Evolutionary conservation across 1,140 invertebrate genomes (phyloP).

Genomic region (Nephotettix cincticeps): DNA sequence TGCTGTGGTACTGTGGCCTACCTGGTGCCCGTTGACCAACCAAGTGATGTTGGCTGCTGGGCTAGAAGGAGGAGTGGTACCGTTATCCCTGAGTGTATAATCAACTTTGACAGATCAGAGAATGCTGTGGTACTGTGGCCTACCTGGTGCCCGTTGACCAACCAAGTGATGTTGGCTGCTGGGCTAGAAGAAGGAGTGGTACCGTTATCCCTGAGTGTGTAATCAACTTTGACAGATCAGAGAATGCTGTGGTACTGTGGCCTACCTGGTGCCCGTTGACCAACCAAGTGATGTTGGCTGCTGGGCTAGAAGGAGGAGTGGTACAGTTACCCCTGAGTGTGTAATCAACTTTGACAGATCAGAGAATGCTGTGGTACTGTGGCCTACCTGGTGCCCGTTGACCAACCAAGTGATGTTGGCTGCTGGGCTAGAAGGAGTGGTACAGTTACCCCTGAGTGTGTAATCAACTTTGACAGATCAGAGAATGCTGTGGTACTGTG

Average conservation of each 20-base stretch:
- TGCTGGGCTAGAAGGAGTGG: constrained; percentile 57
- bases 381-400: constrained; percentile 61
- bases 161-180: constrained; percentile 68
- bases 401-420: constrained; percentile 70
- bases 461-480: too few relatives aligned
- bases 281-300: constrained; percentile 68
- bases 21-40: constrained; percentile 66
- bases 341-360: too few relatives aligned
- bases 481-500: too few relatives aligned
- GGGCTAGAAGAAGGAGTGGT: constrained; percentile 57
- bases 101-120: too few relatives aligned
- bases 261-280: constrained; percentile 64
- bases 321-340: constrained; percentile 63
- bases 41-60: constrained; percentile 68
- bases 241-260: too few relatives aligned
- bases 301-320: constrained; percentile 56
- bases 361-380: too few relatives aligned
- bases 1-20: too few relatives aligned
- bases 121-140: too few relatives aligned
- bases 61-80: constrained; percentile 54
- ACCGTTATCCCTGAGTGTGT: constrained; percentile 65
- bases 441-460: constrained; percentile 63
- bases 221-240: too few relatives aligned
- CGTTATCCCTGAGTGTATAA: constrained; percentile 66
- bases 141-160: constrained; percentile 65